Evolutionary conservation across 2,888 invertebrate genomes (phyloP).

Genomic region (Marasmarcha lunaedactyla): DNA sequence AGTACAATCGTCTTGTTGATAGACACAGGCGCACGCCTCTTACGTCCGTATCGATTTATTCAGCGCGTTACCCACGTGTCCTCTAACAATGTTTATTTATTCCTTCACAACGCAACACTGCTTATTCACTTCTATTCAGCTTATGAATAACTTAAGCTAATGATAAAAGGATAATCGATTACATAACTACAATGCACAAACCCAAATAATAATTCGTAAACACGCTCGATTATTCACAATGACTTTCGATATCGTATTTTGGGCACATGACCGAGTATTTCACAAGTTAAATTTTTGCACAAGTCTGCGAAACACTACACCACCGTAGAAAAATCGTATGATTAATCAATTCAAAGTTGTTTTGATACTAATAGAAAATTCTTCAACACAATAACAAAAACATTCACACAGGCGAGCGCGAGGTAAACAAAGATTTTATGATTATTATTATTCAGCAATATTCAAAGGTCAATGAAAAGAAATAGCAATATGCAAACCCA

Average conservation of each 20-base stretch:
- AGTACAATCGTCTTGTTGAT: constrained; percentile 61
- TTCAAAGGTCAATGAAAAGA: constrained; percentile 57
- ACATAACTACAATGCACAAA: constrained; percentile 53
- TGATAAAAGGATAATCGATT: constrained; percentile 31
- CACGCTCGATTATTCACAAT: constrained; percentile 57
- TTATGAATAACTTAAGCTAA: constrained; percentile 12
- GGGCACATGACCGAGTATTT: not conserved
- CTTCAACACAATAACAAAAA: constrained; percentile 59
- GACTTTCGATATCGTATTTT: constrained; percentile 50
- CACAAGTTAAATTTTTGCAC: not conserved
- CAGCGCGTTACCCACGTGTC: constrained; percentile 57
- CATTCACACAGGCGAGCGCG: constrained; percentile 41
- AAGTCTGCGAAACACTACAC: not conserved
- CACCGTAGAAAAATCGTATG: no score
- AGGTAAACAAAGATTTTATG: constrained; percentile 64
- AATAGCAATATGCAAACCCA: constrained; percentile 18
- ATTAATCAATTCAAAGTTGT: constrained; percentile 12
- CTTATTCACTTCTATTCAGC: no score
- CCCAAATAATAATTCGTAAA: constrained; percentile 33
- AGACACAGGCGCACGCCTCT: constrained; percentile 63
- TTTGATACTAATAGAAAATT: constrained; percentile 24
- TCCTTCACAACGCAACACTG: constrained; percentile 18
- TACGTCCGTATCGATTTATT: constrained; percentile 60
- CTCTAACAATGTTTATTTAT: constrained; percentile 41
- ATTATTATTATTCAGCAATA: constrained; percentile 54